Conservation (phyloP, 2,113 vertebrate genomes). For the Passer domesticus region DNA sequence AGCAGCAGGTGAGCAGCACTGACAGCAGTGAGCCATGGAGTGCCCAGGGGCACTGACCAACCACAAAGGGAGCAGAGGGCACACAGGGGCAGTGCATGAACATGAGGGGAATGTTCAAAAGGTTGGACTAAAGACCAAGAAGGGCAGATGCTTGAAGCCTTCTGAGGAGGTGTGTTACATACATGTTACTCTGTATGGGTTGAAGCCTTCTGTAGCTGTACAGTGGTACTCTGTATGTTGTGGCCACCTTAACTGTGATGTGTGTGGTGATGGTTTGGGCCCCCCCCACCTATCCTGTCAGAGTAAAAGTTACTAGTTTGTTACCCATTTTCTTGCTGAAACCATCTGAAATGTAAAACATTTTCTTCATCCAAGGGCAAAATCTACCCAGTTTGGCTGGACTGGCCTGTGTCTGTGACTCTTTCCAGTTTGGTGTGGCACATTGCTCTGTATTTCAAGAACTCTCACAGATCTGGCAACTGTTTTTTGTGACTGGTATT, state of each 20-base stretch:
- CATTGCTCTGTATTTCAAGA: background rate
- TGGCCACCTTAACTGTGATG: background rate
- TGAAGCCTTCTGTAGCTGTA: no score
- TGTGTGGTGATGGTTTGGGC: background rate
- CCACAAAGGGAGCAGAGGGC: no score
- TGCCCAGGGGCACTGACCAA: no score
- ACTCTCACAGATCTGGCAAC: background rate
- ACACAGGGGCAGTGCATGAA: no score
- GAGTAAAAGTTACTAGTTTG: background rate
- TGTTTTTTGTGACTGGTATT: background rate
- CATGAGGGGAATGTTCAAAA: no score
- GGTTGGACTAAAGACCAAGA: no score
- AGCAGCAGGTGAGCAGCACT: no score
- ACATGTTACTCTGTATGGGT: no score
- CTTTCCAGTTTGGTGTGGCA: background rate
- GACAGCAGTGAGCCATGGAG: no score
- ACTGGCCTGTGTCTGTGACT: background rate
- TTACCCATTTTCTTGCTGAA: background rate
- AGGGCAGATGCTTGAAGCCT: no score
- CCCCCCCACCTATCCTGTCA: background rate
- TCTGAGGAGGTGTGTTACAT: no score
- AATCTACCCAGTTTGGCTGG: background rate
- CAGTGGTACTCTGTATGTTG: no score
- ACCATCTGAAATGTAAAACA: background rate
- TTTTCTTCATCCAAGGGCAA: background rate